Evolutionary conservation across 1,140 invertebrate species (phyloP).

Genomic region (Lerema accius): DNA sequence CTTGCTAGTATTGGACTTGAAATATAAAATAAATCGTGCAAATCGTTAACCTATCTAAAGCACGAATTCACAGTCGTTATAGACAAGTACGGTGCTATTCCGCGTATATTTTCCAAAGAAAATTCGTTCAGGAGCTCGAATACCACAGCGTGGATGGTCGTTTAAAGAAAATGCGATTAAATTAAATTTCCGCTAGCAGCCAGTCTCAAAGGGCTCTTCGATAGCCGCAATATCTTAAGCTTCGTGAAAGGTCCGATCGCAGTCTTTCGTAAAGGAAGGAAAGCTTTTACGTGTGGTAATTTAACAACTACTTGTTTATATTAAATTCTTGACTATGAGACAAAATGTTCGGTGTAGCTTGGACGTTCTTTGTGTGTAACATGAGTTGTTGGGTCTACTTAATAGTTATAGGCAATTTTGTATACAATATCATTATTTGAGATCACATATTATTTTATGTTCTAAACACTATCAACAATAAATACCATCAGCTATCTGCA

Average conservation of each 20-base stretch:
- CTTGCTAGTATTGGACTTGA: background rate
- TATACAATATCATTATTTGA: too few species aligned
- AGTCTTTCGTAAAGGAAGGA: constrained; percentile 36
- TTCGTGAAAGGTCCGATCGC: constrained; percentile 51
- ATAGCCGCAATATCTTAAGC: constrained; percentile 74
- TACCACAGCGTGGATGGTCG: constrained; percentile 59
- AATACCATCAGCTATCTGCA: too few species aligned
- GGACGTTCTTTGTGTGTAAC: constrained; percentile 18
- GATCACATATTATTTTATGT: too few species aligned
- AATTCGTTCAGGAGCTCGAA: constrained; percentile 53
- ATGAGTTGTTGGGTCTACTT: too few species aligned
- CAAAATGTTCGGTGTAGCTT: background rate
- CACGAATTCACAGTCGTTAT: constrained; percentile 27
- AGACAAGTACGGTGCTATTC: constrained; percentile 23
- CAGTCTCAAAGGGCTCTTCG: constrained; percentile 73
- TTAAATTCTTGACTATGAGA: constrained; percentile 17
- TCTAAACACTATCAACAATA: too few species aligned
- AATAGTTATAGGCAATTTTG: too few species aligned
- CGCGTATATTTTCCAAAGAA: constrained; percentile 45
- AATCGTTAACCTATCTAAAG: constrained; percentile 21
- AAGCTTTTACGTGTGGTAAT: constrained; percentile 44
- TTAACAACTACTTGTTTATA: constrained; percentile 28
- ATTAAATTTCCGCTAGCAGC: constrained; percentile 73
- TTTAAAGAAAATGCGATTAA: constrained; percentile 78
- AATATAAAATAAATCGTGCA: constrained; percentile 18